These are phyloP conservation scores for Cacatua alba DNA, from an alignment of 2,113 vertebrate genomes.

Conservation along the genomic window DNA sequence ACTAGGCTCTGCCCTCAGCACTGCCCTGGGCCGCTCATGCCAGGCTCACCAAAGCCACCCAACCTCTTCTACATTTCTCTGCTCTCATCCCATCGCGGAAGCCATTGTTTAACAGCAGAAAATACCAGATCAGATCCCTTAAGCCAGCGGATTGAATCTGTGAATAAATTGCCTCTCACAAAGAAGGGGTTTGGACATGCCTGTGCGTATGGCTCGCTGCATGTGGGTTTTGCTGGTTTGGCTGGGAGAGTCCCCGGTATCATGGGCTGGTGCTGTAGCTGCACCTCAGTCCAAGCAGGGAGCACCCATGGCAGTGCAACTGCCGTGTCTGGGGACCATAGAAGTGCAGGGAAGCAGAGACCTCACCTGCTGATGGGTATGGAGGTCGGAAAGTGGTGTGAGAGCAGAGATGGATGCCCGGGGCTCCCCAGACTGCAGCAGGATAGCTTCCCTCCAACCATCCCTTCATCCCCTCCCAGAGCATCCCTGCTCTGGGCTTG, in stretches of 20 bases:
- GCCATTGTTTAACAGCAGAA: not conserved
- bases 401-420: not conserved
- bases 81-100: not conserved
- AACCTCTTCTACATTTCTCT: not conserved
- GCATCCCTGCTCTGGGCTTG: not conserved
- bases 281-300: not conserved
- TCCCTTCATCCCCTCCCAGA: not conserved
- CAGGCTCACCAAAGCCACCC: not conserved
- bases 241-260: not conserved
- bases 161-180: not conserved
- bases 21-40: not conserved
- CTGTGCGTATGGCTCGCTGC: not conserved
- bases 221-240: not conserved
- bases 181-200: not conserved
- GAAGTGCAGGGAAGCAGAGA: not conserved
- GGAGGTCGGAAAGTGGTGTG: not conserved
- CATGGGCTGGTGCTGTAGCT: not conserved
- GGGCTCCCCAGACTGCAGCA: not conserved
- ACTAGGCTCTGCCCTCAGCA: not conserved
- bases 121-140: not conserved
- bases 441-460: not conserved
- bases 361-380: not conserved
- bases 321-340: rapidly evolving
- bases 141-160: not conserved
- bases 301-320: rapidly evolving